A percentile compares a stretch with the other conserved stretches of the same genome.
phyloP scores from a whole-genome alignment of 2,888 invertebrate genomes.

The Eilema griseolum region DNA sequence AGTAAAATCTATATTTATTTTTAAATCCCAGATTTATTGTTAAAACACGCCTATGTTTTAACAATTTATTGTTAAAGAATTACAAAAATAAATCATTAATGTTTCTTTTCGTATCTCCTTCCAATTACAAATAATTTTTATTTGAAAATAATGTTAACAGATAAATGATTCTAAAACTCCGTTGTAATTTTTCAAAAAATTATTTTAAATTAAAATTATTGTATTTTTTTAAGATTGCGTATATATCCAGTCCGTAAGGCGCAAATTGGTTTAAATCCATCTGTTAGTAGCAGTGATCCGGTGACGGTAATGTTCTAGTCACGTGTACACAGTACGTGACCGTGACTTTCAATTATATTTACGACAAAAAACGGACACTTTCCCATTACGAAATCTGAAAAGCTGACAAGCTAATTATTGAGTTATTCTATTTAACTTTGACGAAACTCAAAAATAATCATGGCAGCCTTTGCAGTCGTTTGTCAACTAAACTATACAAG shows the following conservation, averaged over 20 bases:
- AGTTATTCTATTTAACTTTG: background rate
- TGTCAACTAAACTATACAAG: background rate
- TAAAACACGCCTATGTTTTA: too few species aligned
- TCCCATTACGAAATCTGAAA: conserved; percentile 4
- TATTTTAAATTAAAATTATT: too few species aligned
- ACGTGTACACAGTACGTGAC: conserved; percentile 10
- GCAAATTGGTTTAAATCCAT: conserved; percentile 1
- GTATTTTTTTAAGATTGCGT: background rate
- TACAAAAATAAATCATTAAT: too few species aligned
- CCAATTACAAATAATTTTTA: too few species aligned
- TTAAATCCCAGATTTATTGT: too few species aligned
- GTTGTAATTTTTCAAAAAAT: too few species aligned
- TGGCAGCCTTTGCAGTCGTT: background rate
- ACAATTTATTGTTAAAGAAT: too few species aligned
- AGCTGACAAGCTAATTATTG: background rate
- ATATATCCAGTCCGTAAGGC: conserved; percentile 7
- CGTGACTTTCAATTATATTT: conserved; percentile 36
- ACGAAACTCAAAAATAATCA: background rate
- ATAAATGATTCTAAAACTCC: too few species aligned
- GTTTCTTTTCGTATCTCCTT: too few species aligned
- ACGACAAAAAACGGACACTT: background rate
- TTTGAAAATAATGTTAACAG: too few species aligned
- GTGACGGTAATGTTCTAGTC: conserved; percentile 7
- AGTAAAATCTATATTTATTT: too few species aligned
- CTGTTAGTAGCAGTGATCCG: conserved; percentile 9